A percentile compares a stretch with the other conserved stretches of the same genome.
Conservation (phyloP, 2,888 invertebrate species). For the Drosophila imparisetae region DNA sequence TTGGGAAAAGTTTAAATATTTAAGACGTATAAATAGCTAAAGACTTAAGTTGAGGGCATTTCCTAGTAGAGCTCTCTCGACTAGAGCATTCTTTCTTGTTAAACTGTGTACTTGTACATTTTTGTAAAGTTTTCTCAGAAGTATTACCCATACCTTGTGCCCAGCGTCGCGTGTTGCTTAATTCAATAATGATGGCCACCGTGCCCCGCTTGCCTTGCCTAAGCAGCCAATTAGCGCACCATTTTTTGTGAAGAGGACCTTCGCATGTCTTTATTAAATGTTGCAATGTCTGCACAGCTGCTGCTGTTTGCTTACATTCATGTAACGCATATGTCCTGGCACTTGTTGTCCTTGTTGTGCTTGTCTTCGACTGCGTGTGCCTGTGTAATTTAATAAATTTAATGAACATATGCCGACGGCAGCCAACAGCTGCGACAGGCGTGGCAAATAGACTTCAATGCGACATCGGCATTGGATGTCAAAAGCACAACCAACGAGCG, state of each 20-base stretch:
- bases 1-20: not conserved
- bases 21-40: not conserved
- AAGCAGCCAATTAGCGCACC: constrained; percentile 67
- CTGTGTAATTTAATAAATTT: constrained; percentile 79
- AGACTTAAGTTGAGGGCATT: no score
- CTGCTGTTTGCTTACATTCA: constrained; percentile 16
- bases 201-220: not conserved
- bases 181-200: constrained; percentile 33
- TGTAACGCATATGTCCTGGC: constrained; percentile 41
- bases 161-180: constrained; percentile 3
- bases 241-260: constrained; percentile 45
- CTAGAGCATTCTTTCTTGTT: no score
- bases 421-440: constrained; percentile 37
- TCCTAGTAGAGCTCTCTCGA: no score
- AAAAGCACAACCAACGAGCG: constrained; percentile 7
- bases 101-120: not conserved
- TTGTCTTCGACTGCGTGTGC: constrained; percentile 31
- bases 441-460: constrained; percentile 63
- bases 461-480: constrained; percentile 34
- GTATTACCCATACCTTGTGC: not conserved
- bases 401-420: constrained; percentile 77
- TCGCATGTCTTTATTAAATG: constrained; percentile 78
- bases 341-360: constrained; percentile 37
- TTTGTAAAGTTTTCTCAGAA: not conserved
- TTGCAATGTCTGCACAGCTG: constrained; percentile 70